A percentile compares a stretch with the other conserved stretches of the same genome.
Evolutionary conservation across 2,888 invertebrate species (phyloP).

Genomic region (Acanthococcus lagerstroemiae): DNA sequence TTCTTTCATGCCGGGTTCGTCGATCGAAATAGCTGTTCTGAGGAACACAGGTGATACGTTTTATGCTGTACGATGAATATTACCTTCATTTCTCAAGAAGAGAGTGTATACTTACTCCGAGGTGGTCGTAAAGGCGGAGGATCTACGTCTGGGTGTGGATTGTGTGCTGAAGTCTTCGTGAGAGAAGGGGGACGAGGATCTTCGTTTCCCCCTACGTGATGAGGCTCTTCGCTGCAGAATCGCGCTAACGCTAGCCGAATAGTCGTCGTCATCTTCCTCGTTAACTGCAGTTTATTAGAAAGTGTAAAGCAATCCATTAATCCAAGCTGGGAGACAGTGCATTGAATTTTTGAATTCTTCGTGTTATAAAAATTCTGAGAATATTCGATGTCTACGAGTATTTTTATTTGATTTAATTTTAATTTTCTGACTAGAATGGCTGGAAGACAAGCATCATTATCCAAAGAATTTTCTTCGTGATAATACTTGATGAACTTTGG

Average conservation of each 20-base stretch:
- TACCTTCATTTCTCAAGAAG: no score
- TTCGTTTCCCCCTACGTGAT: slow-evolving; percentile 55
- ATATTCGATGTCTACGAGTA: no score
- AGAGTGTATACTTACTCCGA: slow-evolving; percentile 40
- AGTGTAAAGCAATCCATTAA: neutral
- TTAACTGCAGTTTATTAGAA: neutral
- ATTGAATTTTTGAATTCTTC: no score
- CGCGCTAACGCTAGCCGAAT: slow-evolving; percentile 73
- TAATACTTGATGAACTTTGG: no score
- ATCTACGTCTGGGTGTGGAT: slow-evolving; percentile 49
- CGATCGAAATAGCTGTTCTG: slow-evolving; percentile 67
- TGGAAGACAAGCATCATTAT: no score
- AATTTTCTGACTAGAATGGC: no score
- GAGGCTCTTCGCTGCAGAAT: slow-evolving; percentile 72
- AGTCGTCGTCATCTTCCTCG: slow-evolving; percentile 46
- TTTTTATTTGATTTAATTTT: no score
- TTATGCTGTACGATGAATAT: no score
- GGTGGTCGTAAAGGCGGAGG: slow-evolving; percentile 72
- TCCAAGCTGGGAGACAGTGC: no score
- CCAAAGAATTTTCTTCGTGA: no score
- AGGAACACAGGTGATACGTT: neutral
- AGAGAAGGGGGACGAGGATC: slow-evolving; percentile 51
- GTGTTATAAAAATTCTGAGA: no score
- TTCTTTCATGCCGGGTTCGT: slow-evolving; percentile 61
- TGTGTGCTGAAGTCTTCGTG: slow-evolving; percentile 40